Base-by-base conservation (phyloP, 2,888 invertebrate species). In the Dromius quadrimaculatus region DNA sequence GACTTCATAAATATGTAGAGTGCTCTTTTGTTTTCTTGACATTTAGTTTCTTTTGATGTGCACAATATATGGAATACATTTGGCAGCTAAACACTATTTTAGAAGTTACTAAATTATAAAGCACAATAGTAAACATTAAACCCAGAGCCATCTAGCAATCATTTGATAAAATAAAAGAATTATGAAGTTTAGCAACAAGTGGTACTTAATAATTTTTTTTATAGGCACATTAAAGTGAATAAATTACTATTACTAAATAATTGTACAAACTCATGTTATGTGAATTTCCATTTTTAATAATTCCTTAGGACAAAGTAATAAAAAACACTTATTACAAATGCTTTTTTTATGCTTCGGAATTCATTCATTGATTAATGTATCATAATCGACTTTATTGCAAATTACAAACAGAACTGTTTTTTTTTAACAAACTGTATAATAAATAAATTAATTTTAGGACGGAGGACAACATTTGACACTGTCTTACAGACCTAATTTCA, bases 1-100 rank as follows among this genome's bases (percentile, higher is more conserved):
- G 41, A 41, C 41, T 62, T 62, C 41, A 62, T 62, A 62, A 62
- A 62, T 62, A 62, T 62, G 62, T 19, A 28, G 22, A 62, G 62
- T 62, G 22, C 62, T 59, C 36, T 59, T 41, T 62, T 62, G 62
- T 62, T 62, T 41, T 41, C 62, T 22, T 41, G 62, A 62, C 62
- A 62, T 41, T 41, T 62, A 15, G 43, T 23, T 59, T 62, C 62
- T 62, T 62, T 62, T 62, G 62, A 62, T 34, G 62, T 45, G 8
- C 23, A 41, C 61, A 41, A 62, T 62, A 41, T 38, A 23, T 62
- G 38, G 62, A 41, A 41, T 62, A 41, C 41, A 62, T 62, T 62
- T 62, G 62, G 62, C 62, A 62, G 23, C 41, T 41, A 23, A 41
- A 41, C 20, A 62, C 41, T 41, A 41, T 41, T 62, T 62, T 41